A percentile compares a stretch with the other conserved stretches of the same genome.
Evolutionary conservation across 2,888 invertebrate genomes (phyloP).

Genomic region (Esperia sulphurella): DNA sequence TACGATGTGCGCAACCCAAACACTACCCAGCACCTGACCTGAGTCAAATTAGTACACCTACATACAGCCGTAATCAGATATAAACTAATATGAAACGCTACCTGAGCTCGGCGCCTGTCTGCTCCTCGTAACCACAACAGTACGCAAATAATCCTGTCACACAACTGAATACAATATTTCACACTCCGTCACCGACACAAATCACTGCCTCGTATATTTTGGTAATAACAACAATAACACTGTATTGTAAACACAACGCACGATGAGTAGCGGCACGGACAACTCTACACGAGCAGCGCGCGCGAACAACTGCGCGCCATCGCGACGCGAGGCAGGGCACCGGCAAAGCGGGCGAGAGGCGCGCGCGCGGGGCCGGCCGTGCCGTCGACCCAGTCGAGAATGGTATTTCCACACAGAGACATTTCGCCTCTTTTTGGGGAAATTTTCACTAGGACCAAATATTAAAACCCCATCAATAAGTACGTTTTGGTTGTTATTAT

Average conservation of each 20-base stretch:
- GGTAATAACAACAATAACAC: conserved; percentile 50
- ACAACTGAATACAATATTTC: conserved; percentile 23
- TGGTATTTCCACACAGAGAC: conserved; percentile 45
- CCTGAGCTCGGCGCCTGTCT: conserved; percentile 70
- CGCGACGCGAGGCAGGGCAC: not conserved
- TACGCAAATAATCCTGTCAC: conserved; percentile 27
- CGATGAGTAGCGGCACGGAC: conserved; percentile 37
- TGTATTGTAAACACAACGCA: conserved; percentile 70
- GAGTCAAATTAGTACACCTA: conserved; percentile 38
- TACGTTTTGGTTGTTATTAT: too few species aligned
- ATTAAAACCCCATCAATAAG: too few species aligned
- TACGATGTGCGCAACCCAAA: conserved; percentile 19
- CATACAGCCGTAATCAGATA: conserved; percentile 44
- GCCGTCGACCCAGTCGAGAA: conserved; percentile 67
- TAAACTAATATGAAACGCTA: conserved; percentile 64
- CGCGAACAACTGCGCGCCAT: conserved; percentile 59
- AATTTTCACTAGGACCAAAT: too few species aligned
- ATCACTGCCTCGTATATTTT: conserved; percentile 48
- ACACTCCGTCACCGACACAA: conserved; percentile 51
- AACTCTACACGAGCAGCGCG: conserved; percentile 55
- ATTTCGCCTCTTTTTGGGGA: too few species aligned
- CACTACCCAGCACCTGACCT: conserved; percentile 26
- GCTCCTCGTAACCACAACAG: conserved; percentile 49
- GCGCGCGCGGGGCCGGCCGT: conserved; percentile 28
- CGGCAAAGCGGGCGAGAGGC: conserved; percentile 1